These are phyloP conservation scores for Tetraneura akinire DNA, from an alignment of 1,140 invertebrate species.

Conservation along the genomic window DNA sequence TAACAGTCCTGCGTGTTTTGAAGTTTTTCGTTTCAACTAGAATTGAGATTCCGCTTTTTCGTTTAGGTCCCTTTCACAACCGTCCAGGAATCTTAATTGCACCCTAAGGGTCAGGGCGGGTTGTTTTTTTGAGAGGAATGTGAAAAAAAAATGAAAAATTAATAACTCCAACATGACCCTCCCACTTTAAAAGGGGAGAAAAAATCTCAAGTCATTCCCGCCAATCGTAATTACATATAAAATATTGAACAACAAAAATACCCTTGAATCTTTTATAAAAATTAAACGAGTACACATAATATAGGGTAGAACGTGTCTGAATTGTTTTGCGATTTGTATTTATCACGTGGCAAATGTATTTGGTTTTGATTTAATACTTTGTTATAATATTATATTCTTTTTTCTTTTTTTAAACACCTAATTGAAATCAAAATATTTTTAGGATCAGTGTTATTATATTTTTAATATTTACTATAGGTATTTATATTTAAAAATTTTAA, in stretches of 20 bases:
- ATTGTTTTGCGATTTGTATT: slow-evolving; percentile 38
- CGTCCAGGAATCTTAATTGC: slow-evolving; percentile 41
- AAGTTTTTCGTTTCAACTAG: slow-evolving; percentile 35
- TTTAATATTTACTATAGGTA: no score
- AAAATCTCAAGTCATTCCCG: slow-evolving; percentile 43
- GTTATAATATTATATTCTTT: no score
- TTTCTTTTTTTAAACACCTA: no score
- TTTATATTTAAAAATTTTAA: no score
- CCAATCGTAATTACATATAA: slow-evolving; percentile 49
- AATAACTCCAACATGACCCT: slow-evolving; percentile 39
- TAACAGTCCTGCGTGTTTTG: background rate
- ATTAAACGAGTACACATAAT: slow-evolving; percentile 32
- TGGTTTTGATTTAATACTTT: slow-evolving; percentile 1
- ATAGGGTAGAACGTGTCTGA: background rate
- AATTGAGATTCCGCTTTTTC: slow-evolving; percentile 30
- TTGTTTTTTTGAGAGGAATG: slow-evolving; percentile 26
- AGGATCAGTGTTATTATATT: no score
- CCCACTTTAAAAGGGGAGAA: background rate
- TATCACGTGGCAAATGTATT: slow-evolving; percentile 44
- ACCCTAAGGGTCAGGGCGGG: slow-evolving; percentile 17
- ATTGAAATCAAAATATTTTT: no score
- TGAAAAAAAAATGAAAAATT: slow-evolving; percentile 45
- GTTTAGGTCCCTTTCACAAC: slow-evolving; percentile 11
- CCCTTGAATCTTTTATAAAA: slow-evolving; percentile 36
- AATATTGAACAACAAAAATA: slow-evolving; percentile 45